A percentile compares a stretch with the other conserved stretches of the same genome.
Evolutionary conservation across 2,113 vertebrate genomes (phyloP).

Genomic region (Piliocolobus tephrosceles): DNA sequence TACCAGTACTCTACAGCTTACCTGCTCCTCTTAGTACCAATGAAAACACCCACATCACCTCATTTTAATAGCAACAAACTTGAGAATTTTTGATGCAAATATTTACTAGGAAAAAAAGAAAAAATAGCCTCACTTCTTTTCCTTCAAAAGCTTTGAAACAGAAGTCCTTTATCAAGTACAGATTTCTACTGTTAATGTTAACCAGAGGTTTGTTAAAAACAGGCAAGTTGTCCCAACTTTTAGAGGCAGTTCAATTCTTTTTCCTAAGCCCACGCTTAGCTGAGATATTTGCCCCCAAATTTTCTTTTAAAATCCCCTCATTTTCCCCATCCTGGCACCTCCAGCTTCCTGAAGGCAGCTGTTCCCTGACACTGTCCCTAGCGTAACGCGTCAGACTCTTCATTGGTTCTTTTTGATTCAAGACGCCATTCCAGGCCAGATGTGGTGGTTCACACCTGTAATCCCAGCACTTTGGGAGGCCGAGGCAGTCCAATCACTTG

Average conservation of each 20-base stretch:
- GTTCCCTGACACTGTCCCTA: background rate
- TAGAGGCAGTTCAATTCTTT: background rate
- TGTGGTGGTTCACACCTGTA: no score
- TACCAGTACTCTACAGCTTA: background rate
- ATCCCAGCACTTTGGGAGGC: no score
- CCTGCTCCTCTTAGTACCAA: rapidly evolving
- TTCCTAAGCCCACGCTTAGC: background rate
- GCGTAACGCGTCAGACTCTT: background rate
- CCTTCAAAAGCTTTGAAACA: slow-evolving; percentile 30
- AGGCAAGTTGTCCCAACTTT: background rate
- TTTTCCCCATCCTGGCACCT: background rate
- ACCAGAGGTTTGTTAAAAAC: slow-evolving; percentile 33
- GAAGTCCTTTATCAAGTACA: background rate
- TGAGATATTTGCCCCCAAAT: background rate
- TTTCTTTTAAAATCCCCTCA: background rate
- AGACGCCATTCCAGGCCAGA: background rate
- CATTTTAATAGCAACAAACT: background rate
- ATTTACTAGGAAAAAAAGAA: background rate
- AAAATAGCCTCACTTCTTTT: background rate
- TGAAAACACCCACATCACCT: background rate
- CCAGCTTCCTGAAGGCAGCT: background rate
- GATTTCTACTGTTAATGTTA: slow-evolving; percentile 56
- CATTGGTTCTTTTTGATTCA: background rate
- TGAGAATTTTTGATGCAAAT: slow-evolving; percentile 15
- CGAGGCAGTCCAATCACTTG: no score